phyloP scores from a whole-genome alignment of 2,888 invertebrate species.

The Acholoe squamosa region DNA sequence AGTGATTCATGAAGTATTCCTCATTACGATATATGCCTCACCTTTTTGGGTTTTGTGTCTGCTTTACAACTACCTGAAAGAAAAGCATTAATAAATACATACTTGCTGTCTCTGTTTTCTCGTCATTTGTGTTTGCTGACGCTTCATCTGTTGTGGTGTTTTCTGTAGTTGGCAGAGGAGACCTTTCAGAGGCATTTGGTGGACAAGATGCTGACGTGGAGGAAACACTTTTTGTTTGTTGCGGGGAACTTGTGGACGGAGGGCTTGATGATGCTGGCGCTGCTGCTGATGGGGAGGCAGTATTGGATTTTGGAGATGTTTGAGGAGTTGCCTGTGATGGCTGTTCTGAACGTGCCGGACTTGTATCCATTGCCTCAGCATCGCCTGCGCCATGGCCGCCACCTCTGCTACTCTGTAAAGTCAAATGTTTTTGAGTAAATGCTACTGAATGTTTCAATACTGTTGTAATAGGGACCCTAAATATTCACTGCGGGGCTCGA shows the following conservation, averaged over 20 bases:
- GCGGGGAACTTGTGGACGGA: not conserved
- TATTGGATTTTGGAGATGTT: constrained; percentile 5
- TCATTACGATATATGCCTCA: too few species aligned
- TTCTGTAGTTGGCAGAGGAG: not conserved
- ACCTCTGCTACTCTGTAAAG: constrained; percentile 29
- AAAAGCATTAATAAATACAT: too few species aligned
- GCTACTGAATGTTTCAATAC: too few species aligned
- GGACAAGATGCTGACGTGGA: not conserved
- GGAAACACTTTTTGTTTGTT: not conserved
- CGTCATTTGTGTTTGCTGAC: not conserved
- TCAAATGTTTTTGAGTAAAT: too few species aligned
- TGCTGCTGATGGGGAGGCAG: not conserved
- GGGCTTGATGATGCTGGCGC: not conserved
- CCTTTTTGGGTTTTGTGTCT: too few species aligned
- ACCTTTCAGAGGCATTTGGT: not conserved
- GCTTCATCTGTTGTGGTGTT: not conserved
- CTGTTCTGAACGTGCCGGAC: not conserved
- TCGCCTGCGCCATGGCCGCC: not conserved
- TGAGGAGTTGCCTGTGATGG: not conserved
- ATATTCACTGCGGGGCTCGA: too few species aligned
- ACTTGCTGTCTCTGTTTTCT: not conserved
- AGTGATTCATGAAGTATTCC: too few species aligned
- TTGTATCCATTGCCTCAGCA: not conserved
- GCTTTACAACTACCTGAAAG: too few species aligned
- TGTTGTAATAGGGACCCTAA: too few species aligned